These are phyloP conservation scores for Accipiter cooperii DNA, from an alignment of 2,113 vertebrate genomes.

Conservation along the genomic window DNA sequence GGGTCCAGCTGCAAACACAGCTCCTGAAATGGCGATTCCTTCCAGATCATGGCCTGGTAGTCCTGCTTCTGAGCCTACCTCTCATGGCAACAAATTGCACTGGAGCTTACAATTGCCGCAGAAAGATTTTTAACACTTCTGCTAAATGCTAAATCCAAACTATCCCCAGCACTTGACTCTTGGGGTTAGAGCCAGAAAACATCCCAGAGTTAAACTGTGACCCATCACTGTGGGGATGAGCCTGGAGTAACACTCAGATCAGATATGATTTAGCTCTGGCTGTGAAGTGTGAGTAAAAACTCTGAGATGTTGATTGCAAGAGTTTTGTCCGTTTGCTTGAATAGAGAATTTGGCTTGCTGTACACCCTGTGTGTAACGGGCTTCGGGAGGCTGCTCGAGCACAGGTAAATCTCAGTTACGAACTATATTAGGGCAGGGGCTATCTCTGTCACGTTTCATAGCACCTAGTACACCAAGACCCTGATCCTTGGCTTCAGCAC, in stretches of 20 bases:
- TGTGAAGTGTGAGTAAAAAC: background rate
- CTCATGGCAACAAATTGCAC: background rate
- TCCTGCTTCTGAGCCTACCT: background rate
- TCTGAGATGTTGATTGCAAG: background rate
- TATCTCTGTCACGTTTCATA: accelerated
- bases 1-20: background rate
- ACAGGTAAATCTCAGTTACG: background rate
- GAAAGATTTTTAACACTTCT: background rate
- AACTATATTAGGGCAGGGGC: background rate
- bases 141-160: background rate
- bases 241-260: background rate
- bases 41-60: background rate
- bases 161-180: background rate
- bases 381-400: background rate
- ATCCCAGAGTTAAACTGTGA: background rate
- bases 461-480: background rate
- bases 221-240: background rate
- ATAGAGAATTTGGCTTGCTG: background rate
- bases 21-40: background rate
- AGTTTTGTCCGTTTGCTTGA: background rate
- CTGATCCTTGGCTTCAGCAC: background rate
- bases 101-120: background rate
- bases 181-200: background rate
- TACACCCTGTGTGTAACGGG: accelerated
- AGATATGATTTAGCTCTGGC: background rate